Conservation (phyloP, 2,797 vertebrate genomes). For the Natrix natrix region DNA sequence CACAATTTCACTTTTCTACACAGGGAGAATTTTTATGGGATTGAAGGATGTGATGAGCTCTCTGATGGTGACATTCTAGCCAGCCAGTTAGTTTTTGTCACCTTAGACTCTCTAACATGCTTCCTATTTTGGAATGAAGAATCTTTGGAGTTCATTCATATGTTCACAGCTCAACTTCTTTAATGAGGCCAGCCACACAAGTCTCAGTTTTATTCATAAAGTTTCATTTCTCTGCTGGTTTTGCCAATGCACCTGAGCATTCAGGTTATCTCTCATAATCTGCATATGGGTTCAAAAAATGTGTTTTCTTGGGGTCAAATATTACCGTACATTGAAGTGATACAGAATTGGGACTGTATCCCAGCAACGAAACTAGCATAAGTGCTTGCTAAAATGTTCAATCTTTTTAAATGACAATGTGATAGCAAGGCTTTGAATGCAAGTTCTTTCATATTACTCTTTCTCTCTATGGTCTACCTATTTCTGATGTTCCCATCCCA, state of each 20-base stretch:
- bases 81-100: not conserved
- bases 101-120: not conserved
- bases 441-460: not conserved
- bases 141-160: not conserved
- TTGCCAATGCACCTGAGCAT: not conserved
- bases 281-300: not conserved
- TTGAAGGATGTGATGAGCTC: not conserved
- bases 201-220: not conserved
- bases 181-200: not conserved
- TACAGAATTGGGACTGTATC: not conserved
- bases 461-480: not conserved
- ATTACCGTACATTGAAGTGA: not conserved
- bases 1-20: not conserved
- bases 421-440: not conserved
- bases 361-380: not conserved
- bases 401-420: not conserved
- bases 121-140: not conserved
- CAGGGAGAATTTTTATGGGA: not conserved
- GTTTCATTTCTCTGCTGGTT: not conserved
- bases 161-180: not conserved
- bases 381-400: not conserved
- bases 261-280: not conserved
- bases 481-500: not conserved
- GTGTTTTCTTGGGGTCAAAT: not conserved
- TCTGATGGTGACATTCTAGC: not conserved